Percentiles rank a stretch among this genome's conserved stretches.
These are phyloP conservation scores for Calonectris borealis DNA, from an alignment of 2,113 vertebrate genomes.

Conservation along the genomic window DNA sequence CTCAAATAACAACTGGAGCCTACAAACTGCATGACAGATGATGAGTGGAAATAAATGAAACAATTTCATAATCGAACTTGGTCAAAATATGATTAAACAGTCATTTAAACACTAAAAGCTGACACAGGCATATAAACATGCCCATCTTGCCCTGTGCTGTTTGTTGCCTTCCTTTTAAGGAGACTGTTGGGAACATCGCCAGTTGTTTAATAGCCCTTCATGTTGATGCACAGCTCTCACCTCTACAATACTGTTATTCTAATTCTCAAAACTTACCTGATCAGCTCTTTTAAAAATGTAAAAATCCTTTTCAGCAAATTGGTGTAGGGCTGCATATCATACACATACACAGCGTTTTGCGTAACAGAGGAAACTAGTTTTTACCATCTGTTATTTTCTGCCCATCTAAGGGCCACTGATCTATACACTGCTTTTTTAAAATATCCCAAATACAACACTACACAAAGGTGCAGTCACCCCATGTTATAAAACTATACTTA, in stretches of 20 bases:
- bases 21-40: not conserved
- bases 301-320: not conserved
- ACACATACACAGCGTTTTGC: not conserved
- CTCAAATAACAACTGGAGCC: not conserved
- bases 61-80: not conserved
- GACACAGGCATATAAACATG: not conserved
- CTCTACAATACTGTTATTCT: not conserved
- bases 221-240: not conserved
- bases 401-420: not conserved
- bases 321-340: not conserved
- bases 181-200: rapidly evolving
- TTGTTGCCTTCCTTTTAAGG: not conserved
- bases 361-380: not conserved
- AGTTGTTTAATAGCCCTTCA: not conserved
- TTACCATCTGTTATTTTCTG: not conserved
- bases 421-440: not conserved
- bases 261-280: not conserved
- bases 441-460: not conserved
- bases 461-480: not conserved
- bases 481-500: not conserved
- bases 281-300: not conserved
- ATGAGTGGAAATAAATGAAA: not conserved
- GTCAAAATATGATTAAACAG: not conserved
- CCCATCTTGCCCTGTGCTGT: not conserved
- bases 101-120: not conserved